Percentiles rank a stretch among this genome's conserved stretches.
phyloP scores from a whole-genome alignment of 2,797 vertebrate species.

The Carcharodon carcharias region DNA sequence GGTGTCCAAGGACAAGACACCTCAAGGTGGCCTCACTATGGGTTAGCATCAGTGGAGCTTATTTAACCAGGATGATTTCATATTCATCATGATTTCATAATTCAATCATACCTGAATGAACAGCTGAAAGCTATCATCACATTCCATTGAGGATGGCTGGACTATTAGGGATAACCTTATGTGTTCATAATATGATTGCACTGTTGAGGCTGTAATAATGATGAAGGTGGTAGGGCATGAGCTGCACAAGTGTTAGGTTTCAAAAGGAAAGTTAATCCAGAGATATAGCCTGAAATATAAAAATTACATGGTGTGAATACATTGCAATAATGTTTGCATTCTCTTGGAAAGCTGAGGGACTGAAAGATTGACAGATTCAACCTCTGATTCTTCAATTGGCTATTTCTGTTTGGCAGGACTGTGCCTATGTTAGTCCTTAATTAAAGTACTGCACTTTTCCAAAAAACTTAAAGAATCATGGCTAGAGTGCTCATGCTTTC shows the following conservation, averaged over 20 bases:
- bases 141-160: neutral
- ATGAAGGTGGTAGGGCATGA: neutral
- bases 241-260: neutral
- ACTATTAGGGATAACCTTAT: neutral
- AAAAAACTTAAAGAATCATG: neutral
- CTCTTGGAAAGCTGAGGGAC: neutral
- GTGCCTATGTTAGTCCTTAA: neutral
- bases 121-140: constrained; percentile 20
- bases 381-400: constrained; percentile 9
- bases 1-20: neutral
- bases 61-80: neutral
- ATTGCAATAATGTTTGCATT: constrained; percentile 12
- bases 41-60: neutral
- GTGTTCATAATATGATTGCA: constrained; percentile 18
- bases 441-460: neutral
- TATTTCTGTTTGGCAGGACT: neutral
- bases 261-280: neutral
- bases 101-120: constrained; percentile 1
- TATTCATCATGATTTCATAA: neutral
- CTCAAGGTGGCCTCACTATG: neutral
- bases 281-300: neutral
- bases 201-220: neutral
- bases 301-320: neutral
- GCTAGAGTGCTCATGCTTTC: neutral
- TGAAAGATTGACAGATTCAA: neutral